A percentile compares a stretch with the other conserved stretches of the same genome.
phyloP scores from a whole-genome alignment of 64 coral and sea anemone species.

The Montipora efflorescens region DNA sequence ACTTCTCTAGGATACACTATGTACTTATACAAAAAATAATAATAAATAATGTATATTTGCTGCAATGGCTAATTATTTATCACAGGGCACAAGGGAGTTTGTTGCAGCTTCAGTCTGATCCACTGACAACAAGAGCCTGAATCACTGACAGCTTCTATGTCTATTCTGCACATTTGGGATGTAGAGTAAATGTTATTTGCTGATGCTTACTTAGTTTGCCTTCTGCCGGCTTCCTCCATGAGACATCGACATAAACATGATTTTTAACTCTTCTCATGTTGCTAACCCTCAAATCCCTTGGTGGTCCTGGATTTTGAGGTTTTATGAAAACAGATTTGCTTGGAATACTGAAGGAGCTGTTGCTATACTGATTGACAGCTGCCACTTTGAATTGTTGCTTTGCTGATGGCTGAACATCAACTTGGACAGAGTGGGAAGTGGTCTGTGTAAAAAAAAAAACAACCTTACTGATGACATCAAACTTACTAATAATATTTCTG shows the following conservation, averaged over 20 bases:
- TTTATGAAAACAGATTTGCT: not conserved
- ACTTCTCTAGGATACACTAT: too few relatives aligned
- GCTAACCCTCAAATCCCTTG: constrained; percentile 24
- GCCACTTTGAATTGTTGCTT: constrained; percentile 49
- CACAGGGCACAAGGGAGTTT: too few relatives aligned
- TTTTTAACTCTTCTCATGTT: constrained; percentile 10
- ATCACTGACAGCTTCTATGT: not conserved
- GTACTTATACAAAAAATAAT: too few relatives aligned
- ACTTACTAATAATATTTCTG: too few relatives aligned
- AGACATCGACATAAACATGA: not conserved
- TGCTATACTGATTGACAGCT: constrained; percentile 21
- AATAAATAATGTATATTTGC: too few relatives aligned
- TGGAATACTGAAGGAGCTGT: constrained; percentile 37
- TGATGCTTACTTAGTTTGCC: not conserved
- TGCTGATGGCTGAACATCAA: not conserved
- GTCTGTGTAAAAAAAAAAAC: constrained; percentile 1
- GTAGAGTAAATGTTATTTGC: not conserved
- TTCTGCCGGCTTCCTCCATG: constrained; percentile 50
- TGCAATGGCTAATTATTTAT: too few relatives aligned
- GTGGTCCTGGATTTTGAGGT: not conserved
- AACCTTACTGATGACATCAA: not conserved
- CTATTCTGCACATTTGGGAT: not conserved
- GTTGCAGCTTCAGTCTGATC: too few relatives aligned
- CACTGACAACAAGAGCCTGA: too few relatives aligned
- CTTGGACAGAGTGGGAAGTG: not conserved